Percentiles rank a stretch among this genome's conserved stretches.
These are phyloP conservation scores for Incurvaria masculella DNA, from an alignment of 2,888 invertebrate genomes.

Conservation along the genomic window DNA sequence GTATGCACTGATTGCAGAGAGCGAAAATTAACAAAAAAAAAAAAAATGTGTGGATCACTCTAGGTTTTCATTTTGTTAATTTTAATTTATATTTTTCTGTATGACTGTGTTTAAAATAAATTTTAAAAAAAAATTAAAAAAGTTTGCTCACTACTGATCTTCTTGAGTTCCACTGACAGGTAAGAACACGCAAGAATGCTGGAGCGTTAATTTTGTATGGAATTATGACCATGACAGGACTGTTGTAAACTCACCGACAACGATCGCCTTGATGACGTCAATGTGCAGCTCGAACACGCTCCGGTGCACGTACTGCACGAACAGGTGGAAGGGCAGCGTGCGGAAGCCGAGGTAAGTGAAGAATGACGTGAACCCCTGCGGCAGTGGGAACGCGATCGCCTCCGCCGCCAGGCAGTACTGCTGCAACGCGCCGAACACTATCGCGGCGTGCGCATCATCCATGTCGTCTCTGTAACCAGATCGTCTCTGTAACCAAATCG, in stretches of 20 bases:
- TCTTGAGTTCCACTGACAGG: too few relatives aligned
- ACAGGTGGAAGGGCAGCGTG: conserved; percentile 71
- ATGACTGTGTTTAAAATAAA: too few relatives aligned
- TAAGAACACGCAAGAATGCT: too few relatives aligned
- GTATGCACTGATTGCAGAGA: too few relatives aligned
- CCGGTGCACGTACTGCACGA: conserved; percentile 79
- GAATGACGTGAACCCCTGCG: conserved; percentile 86
- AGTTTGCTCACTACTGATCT: too few relatives aligned
- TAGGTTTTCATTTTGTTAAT: too few relatives aligned
- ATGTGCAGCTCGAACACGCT: conserved; percentile 85
- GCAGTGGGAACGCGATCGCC: conserved; percentile 76
- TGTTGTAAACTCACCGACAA: conserved; percentile 73
- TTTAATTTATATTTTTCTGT: too few relatives aligned
- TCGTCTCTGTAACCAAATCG: conserved; percentile 8
- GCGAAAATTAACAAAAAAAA: too few relatives aligned
- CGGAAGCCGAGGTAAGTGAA: conserved; percentile 84
- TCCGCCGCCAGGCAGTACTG: conserved; percentile 78
- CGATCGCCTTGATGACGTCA: conserved; percentile 81
- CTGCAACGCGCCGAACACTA: conserved; percentile 76
- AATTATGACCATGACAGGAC: too few relatives aligned
- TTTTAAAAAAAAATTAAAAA: too few relatives aligned
- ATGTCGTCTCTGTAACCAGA: conserved; percentile 66
- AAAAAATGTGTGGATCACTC: too few relatives aligned
- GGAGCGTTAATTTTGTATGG: too few relatives aligned
- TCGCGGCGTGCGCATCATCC: conserved; percentile 63